Base-by-base conservation (phyloP, 1,140 invertebrate species). In the Heliothis subflexa region DNA sequence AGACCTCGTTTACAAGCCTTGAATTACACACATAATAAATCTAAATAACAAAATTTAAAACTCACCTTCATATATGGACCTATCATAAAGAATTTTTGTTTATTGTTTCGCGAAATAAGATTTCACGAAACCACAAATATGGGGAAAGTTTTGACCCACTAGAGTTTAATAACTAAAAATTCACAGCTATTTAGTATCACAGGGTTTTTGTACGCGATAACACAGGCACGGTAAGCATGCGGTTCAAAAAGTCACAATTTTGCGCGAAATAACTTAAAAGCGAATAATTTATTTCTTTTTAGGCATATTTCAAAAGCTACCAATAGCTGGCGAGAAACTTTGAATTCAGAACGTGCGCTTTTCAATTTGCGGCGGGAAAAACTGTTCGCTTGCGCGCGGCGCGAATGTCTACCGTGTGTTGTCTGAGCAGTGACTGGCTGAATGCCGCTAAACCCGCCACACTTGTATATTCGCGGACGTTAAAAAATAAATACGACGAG, bases 1-100 rank as follows among this genome's bases (percentile, higher is more conserved):
- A 64, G 61, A 64, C 33, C 61, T 64, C 61, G 61, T 47, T 33
- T 4, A 16, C 61, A 45, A 64, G 40, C 61, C 61, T 64, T 64
- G 40, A 64, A 50, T 14, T 28, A 68, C 25, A 55, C 50, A 18
- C 18, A 49, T 55, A 72, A 21, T 47, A 45, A 47, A 64, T 47
- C 45, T 47, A 47, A 12, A 64, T 47, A 50, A 33, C 12, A 50
- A 78, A 49, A 72, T 68, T 45, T 68, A 77, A 73, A 54, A 94
- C 93, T 94, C 84, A 94, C 93, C 93, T 94, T 94, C 93, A 94
- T 94, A 93, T 94, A 92, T 92, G 91, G 93, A 90, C 93, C 93
- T 94, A 94, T 93, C 93, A 94, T 94, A 94, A 93, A 94, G 93
- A 94, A 86, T 81, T 86, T 89, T 91, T 90, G 76, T 88, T 83